A percentile compares a stretch with the other conserved stretches of the same genome.
phyloP scores from a whole-genome alignment of 2,797 vertebrate genomes.

The Syndactyla subalaris region DNA sequence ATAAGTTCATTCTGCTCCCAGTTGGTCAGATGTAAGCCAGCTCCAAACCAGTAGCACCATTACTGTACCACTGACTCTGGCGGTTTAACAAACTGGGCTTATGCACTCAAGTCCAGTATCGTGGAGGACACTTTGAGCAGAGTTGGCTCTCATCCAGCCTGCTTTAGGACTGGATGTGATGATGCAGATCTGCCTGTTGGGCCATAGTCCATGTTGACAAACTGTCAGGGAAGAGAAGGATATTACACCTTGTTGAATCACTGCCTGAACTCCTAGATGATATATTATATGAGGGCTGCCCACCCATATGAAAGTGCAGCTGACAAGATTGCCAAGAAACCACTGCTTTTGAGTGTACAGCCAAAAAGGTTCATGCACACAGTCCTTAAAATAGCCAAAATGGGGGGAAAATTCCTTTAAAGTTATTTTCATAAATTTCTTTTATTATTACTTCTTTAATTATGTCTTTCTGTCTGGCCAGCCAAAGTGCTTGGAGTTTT shows the following conservation, averaged over 20 bases:
- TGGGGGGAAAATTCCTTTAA: not conserved
- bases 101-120: not conserved
- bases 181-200: not conserved
- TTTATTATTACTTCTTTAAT: slow-evolving; percentile 14
- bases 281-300: not conserved
- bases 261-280: not conserved
- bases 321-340: not conserved
- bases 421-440: slow-evolving; percentile 21
- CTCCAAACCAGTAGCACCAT: not conserved
- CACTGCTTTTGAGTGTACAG: not conserved
- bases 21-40: not conserved
- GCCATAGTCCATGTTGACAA: not conserved
- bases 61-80: not conserved
- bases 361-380: not conserved
- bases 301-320: not conserved
- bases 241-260: not conserved
- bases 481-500: not conserved
- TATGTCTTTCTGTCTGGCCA: not conserved
- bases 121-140: not conserved
- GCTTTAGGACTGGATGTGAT: not conserved
- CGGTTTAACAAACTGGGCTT: not conserved
- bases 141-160: not conserved
- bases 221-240: not conserved
- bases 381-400: not conserved
- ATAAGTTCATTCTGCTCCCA: not conserved